Evolutionary conservation across 2,113 vertebrate species (phyloP), one percentile per base, ranked within the genome.

Genomic region (Forbesichthys agassizii): DNA sequence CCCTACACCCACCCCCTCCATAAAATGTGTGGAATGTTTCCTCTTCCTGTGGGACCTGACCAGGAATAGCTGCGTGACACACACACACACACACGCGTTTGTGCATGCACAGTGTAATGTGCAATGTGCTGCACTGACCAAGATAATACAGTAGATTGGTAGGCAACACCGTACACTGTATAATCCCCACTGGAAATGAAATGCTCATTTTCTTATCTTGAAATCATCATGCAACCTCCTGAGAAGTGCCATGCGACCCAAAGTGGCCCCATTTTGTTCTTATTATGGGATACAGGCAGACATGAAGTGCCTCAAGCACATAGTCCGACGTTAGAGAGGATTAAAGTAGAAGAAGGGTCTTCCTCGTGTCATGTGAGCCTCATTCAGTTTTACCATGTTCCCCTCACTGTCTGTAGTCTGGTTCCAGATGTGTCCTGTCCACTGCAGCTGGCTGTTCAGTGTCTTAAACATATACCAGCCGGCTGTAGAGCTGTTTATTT

Each of bases 11-110:
- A 71, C 85, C 79, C 56, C 71, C 73, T 69, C 79, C 72, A 20
- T 72, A 89, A 92, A 87, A 94, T 93, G 83, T 79, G 66, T 81
- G 88, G 91, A 92, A 93, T 93, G 90, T 90, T 84, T 79, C 79
- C 71, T 83, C 86, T 93, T 92, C 90, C 91, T 92, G 89, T 92
- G 90, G 90, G 89, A 85, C 87, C 81, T 80, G 75, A 68, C 61
- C 76, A 80, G 74, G 80, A 75, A 76, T 84, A 81, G 77, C 75
- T 71, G 53, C 74, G 71, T 78, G 78, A 83, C 27, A 27, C 2
- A 27, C 27, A 27, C 27, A 48, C 66, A 52, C 56, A 62, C 48
- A 55, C 20, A 20, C 48, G 55, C 62, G 27, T 61, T 57, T 75
- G 63, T 68, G 57, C 58, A 61, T 77, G 57, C 65, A 48, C 58